A percentile compares a stretch with the other conserved stretches of the same genome.
phyloP scores from a whole-genome alignment of 2,113 vertebrate species.

The Sturnira hondurensis region DNA sequence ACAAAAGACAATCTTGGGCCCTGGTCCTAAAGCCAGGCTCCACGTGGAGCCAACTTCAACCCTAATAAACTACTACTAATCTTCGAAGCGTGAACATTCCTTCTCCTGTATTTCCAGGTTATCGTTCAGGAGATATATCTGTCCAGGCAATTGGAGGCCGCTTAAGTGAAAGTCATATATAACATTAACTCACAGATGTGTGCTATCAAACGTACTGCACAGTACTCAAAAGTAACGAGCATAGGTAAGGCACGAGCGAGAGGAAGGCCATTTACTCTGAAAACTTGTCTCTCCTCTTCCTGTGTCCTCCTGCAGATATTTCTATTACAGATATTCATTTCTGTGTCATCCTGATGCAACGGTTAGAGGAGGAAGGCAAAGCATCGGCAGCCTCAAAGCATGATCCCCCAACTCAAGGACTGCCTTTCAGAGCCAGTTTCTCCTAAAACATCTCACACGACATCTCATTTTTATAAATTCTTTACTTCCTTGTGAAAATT shows the following conservation, averaged over 20 bases:
- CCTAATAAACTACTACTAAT: background rate
- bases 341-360: background rate
- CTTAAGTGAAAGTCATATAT: background rate
- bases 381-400: background rate
- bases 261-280: background rate
- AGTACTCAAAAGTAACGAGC: background rate
- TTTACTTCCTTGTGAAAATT: conserved; percentile 34
- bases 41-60: background rate
- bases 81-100: background rate
- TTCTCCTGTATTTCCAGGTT: background rate
- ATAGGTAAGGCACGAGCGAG: background rate
- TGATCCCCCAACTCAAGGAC: background rate
- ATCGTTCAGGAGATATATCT: background rate
- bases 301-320: background rate
- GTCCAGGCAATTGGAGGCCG: background rate
- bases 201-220: background rate
- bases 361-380: background rate
- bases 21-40: background rate
- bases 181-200: background rate
- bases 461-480: conserved; percentile 27
- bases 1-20: background rate
- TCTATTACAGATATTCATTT: background rate
- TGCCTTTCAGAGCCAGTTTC: background rate
- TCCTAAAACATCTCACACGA: background rate
- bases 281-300: background rate